These are phyloP conservation scores for Rana temporaria DNA, from an alignment of 2,113 vertebrate species.

Conservation along the genomic window DNA sequence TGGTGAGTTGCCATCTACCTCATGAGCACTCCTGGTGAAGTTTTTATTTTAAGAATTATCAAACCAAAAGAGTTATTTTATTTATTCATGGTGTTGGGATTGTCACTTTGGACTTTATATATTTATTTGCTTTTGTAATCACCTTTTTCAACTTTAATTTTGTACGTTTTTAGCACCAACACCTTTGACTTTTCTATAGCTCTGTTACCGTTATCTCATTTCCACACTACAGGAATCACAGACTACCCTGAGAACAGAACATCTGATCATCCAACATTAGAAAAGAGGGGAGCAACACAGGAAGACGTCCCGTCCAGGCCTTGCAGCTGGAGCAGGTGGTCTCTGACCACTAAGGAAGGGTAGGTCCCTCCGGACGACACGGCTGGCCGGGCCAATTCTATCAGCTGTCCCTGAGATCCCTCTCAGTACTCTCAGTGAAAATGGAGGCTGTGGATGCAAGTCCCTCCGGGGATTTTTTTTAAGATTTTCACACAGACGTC, in stretches of 20 bases:
- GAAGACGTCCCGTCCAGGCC: slow-evolving; percentile 38
- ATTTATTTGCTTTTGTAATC: too few species aligned
- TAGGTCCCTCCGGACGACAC: neutral
- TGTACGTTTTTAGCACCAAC: too few species aligned
- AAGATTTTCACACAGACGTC: neutral
- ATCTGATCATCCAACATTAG: neutral
- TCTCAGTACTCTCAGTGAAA: neutral
- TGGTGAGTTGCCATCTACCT: too few species aligned
- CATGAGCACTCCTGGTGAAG: too few species aligned
- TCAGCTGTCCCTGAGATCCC: slow-evolving; percentile 23
- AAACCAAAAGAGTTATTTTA: too few species aligned
- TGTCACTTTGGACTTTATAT: too few species aligned
- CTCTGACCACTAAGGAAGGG: neutral
- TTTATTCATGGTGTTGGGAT: too few species aligned
- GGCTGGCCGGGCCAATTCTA: neutral
- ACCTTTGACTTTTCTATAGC: too few species aligned
- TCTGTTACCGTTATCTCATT: neutral
- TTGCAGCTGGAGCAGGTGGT: slow-evolving; percentile 38
- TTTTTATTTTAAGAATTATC: too few species aligned
- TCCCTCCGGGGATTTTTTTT: neutral
- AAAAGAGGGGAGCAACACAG: slow-evolving; percentile 14
- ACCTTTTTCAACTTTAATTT: too few species aligned
- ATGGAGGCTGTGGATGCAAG: neutral
- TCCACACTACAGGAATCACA: too few species aligned
- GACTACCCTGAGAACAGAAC: too few species aligned